Base-by-base conservation (phyloP, 2,888 invertebrate genomes). In the Eudasyphora cyanicolor region DNA sequence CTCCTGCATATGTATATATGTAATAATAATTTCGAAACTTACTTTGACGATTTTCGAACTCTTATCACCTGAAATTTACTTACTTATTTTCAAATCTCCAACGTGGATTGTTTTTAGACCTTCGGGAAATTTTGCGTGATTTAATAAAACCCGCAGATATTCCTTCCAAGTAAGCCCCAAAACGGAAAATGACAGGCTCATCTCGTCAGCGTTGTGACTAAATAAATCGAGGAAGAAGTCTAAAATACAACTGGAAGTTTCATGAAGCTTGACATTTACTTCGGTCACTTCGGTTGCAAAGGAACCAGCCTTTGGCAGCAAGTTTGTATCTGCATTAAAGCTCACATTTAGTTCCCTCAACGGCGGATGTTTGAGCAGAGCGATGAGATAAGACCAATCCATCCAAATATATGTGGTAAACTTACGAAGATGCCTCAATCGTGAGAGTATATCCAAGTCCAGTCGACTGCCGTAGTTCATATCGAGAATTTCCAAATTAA, bases 191-290 rank as follows among this genome's bases (percentile, higher is more conserved):
- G 60, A 29, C 60, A 60, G 12, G 10, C n/a, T 60, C 60, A 60
- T 60, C 7, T 60, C 6, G 3, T n/a, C n/a, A n/a, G 29, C 2
- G n/a, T 60, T 60, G n/a, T 60, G 29, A 32, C 60, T 8, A 32
- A 60, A 60, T 32, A 60, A 29, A 60, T 60, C 60, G n/a, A 60
- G n/a, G 29, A 29, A 60, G 32, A 60, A 60, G n/a, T 60, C 60
- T 17, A 60, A 60, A 60, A 29, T 32, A n/a, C 29, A n/a, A 0
- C 5, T 12, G 17, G 32, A 29, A 14, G 29, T 14, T 60, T 29
- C n/a, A 2, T 29, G 27, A 32, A n/a, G 32, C n/a, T n/a, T n/a
- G 4, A 60, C 0, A 8, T 29, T 12, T n/a, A 60, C 5, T 6
- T n/a, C 6, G 32, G 1, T 3, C 7, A 60, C n/a, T 29, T 29